Evolutionary conservation across 2,888 invertebrate genomes (phyloP).

Genomic region (Agriopis leucophaearia): DNA sequence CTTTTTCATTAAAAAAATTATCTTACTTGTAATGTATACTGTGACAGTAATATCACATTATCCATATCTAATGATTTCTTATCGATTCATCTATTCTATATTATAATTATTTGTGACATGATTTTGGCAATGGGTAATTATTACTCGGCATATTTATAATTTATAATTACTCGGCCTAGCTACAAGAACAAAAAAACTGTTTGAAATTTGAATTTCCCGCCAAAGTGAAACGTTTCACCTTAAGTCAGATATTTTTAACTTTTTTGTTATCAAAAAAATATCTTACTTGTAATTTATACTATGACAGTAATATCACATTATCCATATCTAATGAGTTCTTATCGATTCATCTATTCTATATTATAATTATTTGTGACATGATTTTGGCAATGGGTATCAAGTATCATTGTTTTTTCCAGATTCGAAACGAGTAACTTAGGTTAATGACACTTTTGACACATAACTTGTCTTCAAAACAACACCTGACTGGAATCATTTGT

Average conservation of each 20-base stretch:
- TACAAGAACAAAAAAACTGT: too few relatives aligned
- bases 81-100: constrained; percentile 12
- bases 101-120: constrained; percentile 2
- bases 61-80: neutral
- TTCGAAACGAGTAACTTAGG: neutral
- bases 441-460: constrained; percentile 7
- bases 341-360: constrained; percentile 12
- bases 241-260: too few relatives aligned
- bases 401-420: constrained; percentile 13
- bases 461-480: neutral
- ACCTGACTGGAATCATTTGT: neutral
- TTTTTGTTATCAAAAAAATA: neutral
- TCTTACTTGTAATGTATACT: neutral
- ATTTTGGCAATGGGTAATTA: constrained; percentile 8
- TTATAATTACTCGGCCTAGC: too few relatives aligned
- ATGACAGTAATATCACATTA: neutral
- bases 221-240: too few relatives aligned
- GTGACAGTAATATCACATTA: neutral
- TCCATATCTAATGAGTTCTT: neutral
- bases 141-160: too few relatives aligned
- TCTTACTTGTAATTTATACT: neutral
- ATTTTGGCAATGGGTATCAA: constrained; percentile 12
- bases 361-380: constrained; percentile 2
- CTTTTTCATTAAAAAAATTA: too few relatives aligned
- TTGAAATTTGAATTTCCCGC: too few relatives aligned